Conservation (phyloP, 1,140 invertebrate genomes). For the Meloidogyne floridensis region DNA sequence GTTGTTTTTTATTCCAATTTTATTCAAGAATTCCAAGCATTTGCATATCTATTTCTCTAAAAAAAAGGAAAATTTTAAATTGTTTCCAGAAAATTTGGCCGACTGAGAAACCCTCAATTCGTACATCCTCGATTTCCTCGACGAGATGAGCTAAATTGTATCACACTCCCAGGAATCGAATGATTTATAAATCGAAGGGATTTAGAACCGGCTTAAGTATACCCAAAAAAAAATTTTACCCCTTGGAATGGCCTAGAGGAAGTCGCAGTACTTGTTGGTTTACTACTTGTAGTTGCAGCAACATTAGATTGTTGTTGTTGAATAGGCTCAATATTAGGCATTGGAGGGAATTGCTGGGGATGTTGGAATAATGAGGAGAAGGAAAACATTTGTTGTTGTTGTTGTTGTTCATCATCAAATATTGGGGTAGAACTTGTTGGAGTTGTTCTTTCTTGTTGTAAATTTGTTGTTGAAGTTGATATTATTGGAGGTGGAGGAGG, state of each 20-base stretch:
- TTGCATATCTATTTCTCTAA: conserved; percentile 26
- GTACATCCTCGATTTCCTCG: too few relatives aligned
- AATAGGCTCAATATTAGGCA: background rate
- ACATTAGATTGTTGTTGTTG: background rate
- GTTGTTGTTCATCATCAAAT: background rate
- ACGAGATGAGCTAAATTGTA: too few relatives aligned
- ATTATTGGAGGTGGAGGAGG: conserved; percentile 12
- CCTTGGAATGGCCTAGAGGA: conserved; percentile 10
- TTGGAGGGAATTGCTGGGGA: background rate
- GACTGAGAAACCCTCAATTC: too few relatives aligned
- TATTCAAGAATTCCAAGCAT: conserved; percentile 31
- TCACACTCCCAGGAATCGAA: too few relatives aligned
- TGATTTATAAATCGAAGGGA: too few relatives aligned
- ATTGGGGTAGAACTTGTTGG: background rate
- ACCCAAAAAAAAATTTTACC: background rate
- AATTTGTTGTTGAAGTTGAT: conserved; percentile 10
- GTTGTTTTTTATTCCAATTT: background rate
- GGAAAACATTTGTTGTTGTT: background rate
- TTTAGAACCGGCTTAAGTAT: too few relatives aligned
- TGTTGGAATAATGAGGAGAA: background rate
- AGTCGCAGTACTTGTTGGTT: background rate
- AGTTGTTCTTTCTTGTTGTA: background rate
- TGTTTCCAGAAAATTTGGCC: too few relatives aligned
- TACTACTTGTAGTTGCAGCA: background rate
- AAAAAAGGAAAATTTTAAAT: background rate